A percentile compares a stretch with the other conserved stretches of the same genome.
Evolutionary conservation across 92 coral and sea anemone species (phyloP).

Genomic region (Epizoanthus ramosus): DNA sequence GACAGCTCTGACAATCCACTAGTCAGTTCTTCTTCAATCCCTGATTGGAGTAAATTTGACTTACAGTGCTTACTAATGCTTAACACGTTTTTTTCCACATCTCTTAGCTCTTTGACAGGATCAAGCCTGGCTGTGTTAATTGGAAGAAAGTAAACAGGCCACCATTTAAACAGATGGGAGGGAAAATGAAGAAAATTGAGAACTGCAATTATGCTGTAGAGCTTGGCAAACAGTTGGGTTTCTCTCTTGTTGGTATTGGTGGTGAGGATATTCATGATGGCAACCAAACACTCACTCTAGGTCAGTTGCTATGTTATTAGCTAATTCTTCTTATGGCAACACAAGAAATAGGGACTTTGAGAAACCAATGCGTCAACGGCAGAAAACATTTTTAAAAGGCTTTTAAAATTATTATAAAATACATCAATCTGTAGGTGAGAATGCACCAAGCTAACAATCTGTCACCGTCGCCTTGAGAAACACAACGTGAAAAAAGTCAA

Average conservation of each 20-base stretch:
- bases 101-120: constrained; percentile 78
- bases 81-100: neutral
- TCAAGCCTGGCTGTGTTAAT: constrained; percentile 79
- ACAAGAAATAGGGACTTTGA: no score
- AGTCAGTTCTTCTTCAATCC: neutral
- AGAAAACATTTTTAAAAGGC: no score
- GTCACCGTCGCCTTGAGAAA: no score
- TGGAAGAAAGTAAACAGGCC: constrained; percentile 82
- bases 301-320: constrained; percentile 46
- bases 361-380: no score
- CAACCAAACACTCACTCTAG: constrained; percentile 75
- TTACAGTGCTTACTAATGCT: no score
- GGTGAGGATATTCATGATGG: constrained; percentile 88
- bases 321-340: neutral
- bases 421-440: no score
- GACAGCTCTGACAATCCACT: no score
- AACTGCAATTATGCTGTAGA: constrained; percentile 95
- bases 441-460: no score
- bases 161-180: constrained; percentile 84
- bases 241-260: constrained; percentile 85
- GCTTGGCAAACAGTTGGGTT: constrained; percentile 73
- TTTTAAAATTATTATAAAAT: no score
- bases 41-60: no score
- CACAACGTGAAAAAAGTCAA: no score
- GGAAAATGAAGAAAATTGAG: constrained; percentile 90